Base-by-base conservation (phyloP, 2,113 vertebrate species). In the Nicator chloris region DNA sequence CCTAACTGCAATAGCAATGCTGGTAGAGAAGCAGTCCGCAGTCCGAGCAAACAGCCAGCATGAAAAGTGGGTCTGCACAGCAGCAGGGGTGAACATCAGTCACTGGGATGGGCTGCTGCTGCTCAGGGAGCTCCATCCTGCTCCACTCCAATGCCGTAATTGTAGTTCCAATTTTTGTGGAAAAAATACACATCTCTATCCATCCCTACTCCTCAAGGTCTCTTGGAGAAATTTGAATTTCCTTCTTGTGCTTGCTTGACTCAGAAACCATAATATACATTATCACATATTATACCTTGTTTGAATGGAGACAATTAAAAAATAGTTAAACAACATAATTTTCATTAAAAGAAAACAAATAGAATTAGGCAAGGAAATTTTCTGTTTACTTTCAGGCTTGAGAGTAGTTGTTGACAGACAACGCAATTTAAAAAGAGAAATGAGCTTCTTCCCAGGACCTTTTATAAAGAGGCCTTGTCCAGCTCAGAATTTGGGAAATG, bases 391-490 rank as follows among this genome's bases (percentile, higher is more conserved):
- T 89, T 88, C 60, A 93, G 73, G 56, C 83, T 94, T 95, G 47
- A 66, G 59, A 92, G 19, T 57, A 93, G 80, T 60, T 86, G 49
- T 86, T 91, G 93, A 89, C 91, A 94, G 96, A 90, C 80, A 61
- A 57, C 2, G 3, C 47, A 82, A 84, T 94, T 83, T 91, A 92
- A 96, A 95, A 94, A 86, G 82, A 83, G 71, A 88, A 96, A 96
- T 66, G 10, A 86, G 49, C 73, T 94, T 93, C 63, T 97, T 97
- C 95, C 94, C 93, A 94, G 94, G 87, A 64, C 60, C 66, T 85
- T 94, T 97, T 82, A 87, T 93, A 97, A 95, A 96, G 94, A 95
- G 54, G 81, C 92, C 83, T 96, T 97, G 95, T 92, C 88, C 96
- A 88, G 79, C 64, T 91, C 90, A 92, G 93, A 96, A 68, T 96